phyloP scores from a whole-genome alignment of 2,113 vertebrate genomes.

The Melanerpes aurifrons region DNA sequence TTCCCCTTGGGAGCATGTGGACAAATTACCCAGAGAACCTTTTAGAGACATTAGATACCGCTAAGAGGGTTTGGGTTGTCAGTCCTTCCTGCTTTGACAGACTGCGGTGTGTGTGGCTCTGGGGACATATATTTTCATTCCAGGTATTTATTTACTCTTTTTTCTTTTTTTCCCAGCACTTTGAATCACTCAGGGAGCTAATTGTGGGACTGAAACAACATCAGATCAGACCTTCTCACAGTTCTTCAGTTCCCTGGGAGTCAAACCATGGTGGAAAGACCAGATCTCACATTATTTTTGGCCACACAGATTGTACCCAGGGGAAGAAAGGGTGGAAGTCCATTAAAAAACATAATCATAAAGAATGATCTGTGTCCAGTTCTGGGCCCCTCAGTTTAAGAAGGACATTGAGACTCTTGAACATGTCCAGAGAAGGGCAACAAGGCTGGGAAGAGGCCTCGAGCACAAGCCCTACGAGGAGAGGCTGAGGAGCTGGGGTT shows the following conservation, averaged over 20 bases:
- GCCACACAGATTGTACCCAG: conserved; percentile 30
- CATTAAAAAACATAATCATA: conserved; percentile 11
- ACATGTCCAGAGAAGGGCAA: no score
- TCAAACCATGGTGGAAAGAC: conserved; percentile 25
- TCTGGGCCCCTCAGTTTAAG: no score
- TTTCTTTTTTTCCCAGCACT: not conserved
- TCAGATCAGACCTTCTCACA: conserved; percentile 50
- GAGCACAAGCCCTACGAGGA: no score
- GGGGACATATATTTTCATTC: conserved; percentile 31
- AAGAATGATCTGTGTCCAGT: not conserved
- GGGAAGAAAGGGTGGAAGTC: conserved; percentile 15
- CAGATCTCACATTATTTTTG: not conserved
- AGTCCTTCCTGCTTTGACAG: not conserved
- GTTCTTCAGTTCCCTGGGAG: conserved; percentile 44
- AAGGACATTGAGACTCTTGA: no score
- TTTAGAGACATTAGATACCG: not conserved
- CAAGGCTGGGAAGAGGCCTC: no score
- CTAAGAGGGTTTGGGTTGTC: not conserved
- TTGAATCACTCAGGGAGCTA: conserved; percentile 29
- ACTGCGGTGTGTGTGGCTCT: not conserved
- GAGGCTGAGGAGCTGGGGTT: no score
- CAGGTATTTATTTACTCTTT: conserved; percentile 62
- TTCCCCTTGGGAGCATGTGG: not conserved
- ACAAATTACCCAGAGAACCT: not conserved
- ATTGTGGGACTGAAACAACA: conserved; percentile 61